phyloP scores from a whole-genome alignment of 2,113 vertebrate genomes.

The Poecilia latipinna region DNA sequence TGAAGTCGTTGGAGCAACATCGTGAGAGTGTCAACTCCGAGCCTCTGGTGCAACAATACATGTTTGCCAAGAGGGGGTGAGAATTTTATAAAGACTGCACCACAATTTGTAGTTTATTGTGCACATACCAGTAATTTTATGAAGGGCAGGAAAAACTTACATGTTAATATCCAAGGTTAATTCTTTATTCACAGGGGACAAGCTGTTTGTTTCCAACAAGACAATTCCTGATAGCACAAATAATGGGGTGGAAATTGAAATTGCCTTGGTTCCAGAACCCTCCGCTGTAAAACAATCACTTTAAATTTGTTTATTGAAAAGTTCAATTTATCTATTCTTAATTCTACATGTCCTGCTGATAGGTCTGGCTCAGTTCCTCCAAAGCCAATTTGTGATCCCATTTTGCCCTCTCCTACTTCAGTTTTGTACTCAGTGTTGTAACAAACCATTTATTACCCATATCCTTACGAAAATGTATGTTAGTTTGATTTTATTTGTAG shows the following conservation, averaged over 20 bases:
- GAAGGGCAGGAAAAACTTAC: too few species aligned
- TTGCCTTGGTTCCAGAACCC: not conserved
- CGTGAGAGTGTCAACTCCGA: not conserved
- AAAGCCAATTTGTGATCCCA: too few species aligned
- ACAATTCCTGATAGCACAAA: not conserved
- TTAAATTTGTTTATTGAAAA: not conserved
- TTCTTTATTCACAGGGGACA: not conserved
- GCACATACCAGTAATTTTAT: too few species aligned
- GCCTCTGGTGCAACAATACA: not conserved
- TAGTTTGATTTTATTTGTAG: too few species aligned
- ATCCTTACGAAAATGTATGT: too few species aligned
- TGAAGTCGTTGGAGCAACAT: not conserved
- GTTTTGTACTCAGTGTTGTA: too few species aligned
- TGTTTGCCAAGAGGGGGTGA: not conserved
- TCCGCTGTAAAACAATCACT: not conserved
- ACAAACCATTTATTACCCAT: too few species aligned
- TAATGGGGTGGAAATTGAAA: too few species aligned
- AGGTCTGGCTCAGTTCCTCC: too few species aligned
- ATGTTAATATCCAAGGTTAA: not conserved
- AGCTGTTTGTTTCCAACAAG: not conserved
- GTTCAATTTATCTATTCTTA: not conserved
- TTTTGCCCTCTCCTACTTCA: too few species aligned
- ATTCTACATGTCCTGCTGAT: not conserved
- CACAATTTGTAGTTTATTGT: too few species aligned
- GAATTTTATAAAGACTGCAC: not conserved